These are phyloP conservation scores for Pterocles burchelli DNA, from an alignment of 2,113 vertebrate species.

Conservation along the genomic window DNA sequence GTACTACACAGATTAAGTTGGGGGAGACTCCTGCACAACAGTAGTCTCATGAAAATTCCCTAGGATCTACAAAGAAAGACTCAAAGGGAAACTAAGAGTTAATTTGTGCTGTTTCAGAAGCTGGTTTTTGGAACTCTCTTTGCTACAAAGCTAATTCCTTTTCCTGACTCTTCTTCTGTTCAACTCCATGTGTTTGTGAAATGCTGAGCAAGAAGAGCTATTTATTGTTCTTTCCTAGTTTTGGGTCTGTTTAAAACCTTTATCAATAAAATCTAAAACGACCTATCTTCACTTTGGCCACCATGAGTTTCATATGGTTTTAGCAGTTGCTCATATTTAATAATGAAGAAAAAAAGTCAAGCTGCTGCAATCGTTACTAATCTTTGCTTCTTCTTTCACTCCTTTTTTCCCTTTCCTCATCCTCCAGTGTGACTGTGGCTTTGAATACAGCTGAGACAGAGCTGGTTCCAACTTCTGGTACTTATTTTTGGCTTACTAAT, in stretches of 20 bases:
- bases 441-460: conserved; percentile 1
- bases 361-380: not conserved
- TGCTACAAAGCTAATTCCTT: not conserved
- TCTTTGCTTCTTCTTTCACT: not conserved
- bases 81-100: not conserved
- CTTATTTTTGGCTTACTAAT: conserved; percentile 46
- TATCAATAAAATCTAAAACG: not conserved
- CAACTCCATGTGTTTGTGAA: not conserved
- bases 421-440: not conserved
- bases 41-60: not conserved
- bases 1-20: not conserved
- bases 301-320: not conserved
- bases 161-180: not conserved
- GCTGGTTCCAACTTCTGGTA: not conserved
- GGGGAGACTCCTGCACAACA: not conserved
- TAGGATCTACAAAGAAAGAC: not conserved
- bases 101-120: not conserved
- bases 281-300: not conserved
- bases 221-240: not conserved
- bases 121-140: not conserved
- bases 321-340: not conserved
- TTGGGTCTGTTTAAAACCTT: not conserved
- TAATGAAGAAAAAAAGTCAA: not conserved
- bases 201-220: not conserved
- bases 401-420: not conserved